These are phyloP conservation scores for Penaeus chinensis DNA, from an alignment of 1,140 invertebrate species.

Conservation along the genomic window DNA sequence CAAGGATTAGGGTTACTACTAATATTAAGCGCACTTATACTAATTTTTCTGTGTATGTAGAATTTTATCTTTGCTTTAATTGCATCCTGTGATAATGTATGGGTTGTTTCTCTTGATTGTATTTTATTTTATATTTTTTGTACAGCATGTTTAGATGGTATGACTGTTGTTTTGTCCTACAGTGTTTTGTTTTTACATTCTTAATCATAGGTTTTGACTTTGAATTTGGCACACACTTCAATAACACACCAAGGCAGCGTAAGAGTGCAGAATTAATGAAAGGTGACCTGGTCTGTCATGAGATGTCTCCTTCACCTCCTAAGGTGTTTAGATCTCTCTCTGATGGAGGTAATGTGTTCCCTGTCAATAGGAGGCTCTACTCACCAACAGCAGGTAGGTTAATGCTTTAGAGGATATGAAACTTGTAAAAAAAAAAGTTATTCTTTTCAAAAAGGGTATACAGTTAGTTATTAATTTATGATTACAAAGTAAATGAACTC, in stretches of 20 bases:
- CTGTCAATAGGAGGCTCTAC: slow-evolving; percentile 48
- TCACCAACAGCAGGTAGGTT: slow-evolving; percentile 41
- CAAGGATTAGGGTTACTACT: no score
- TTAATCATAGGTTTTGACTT: slow-evolving; percentile 54
- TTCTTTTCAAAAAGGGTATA: no score
- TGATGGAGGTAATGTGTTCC: slow-evolving; percentile 57
- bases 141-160: slow-evolving; percentile 31
- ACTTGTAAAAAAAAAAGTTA: background rate
- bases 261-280: slow-evolving; percentile 52
- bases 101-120: slow-evolving; percentile 1
- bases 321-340: slow-evolving; percentile 58
- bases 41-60: no score
- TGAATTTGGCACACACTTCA: slow-evolving; percentile 57
- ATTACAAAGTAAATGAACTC: no score
- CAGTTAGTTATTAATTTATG: no score
- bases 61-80: no score
- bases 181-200: slow-evolving; percentile 32
- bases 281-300: slow-evolving; percentile 27
- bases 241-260: slow-evolving; percentile 50
- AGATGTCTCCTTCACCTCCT: slow-evolving; percentile 47
- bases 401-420: background rate
- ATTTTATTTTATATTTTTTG: background rate
- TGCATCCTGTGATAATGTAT: background rate
- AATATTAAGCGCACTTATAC: no score
- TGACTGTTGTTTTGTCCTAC: slow-evolving; percentile 21